These are phyloP conservation scores for Gadus chalcogrammus DNA, from an alignment of 2,113 vertebrate genomes.

Conservation along the genomic window DNA sequence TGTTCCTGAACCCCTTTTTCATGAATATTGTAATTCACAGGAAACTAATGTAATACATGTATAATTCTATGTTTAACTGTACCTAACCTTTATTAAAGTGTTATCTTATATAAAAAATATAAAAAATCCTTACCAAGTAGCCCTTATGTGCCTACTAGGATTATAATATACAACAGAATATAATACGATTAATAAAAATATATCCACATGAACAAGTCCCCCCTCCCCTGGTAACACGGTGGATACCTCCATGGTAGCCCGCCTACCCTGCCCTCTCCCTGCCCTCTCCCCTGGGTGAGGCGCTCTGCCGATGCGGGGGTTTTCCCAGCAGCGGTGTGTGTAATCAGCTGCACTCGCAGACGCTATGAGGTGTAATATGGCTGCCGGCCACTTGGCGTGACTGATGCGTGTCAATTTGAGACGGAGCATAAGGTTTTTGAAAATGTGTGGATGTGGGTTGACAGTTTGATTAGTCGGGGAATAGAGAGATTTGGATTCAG, in stretches of 20 bases:
- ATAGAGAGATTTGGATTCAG: background rate
- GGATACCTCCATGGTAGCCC: background rate
- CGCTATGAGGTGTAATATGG: slow-evolving; percentile 78
- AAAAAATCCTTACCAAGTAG: background rate
- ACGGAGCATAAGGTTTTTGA: slow-evolving; percentile 64
- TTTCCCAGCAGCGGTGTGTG: slow-evolving; percentile 79
- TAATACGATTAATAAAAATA: too few relatives aligned
- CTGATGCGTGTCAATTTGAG: background rate
- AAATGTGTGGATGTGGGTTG: background rate
- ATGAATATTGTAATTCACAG: too few relatives aligned
- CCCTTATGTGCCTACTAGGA: background rate
- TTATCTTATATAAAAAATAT: too few relatives aligned
- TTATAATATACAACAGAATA: background rate
- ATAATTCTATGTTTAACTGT: slow-evolving; percentile 17
- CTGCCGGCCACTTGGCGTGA: slow-evolving; percentile 75
- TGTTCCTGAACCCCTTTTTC: too few relatives aligned
- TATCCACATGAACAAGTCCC: background rate
- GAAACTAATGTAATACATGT: too few relatives aligned
- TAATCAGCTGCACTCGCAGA: slow-evolving; percentile 80
- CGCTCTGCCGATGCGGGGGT: slow-evolving; percentile 69
- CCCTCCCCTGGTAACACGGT: background rate
- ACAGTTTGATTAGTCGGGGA: background rate
- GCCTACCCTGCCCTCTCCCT: slow-evolving; percentile 2
- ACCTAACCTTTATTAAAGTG: too few relatives aligned
- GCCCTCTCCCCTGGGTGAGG: slow-evolving; percentile 36